These are phyloP conservation scores for Agrotis exclamationis DNA, from an alignment of 2,888 invertebrate genomes.

Conservation along the genomic window DNA sequence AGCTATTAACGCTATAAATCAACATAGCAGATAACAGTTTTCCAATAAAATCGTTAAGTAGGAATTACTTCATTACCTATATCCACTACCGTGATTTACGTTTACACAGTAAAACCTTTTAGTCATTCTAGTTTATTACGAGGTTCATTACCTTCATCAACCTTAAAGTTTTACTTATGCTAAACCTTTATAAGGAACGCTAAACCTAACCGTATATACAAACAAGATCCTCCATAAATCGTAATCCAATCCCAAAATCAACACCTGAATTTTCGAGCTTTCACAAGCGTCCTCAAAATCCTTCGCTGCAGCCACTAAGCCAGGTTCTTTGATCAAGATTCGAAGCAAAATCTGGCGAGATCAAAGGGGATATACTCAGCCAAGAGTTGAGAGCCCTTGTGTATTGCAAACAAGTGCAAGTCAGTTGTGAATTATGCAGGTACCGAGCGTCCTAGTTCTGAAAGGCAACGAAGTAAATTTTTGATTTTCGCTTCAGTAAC, in stretches of 20 bases:
- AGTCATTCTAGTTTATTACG: slow-evolving; percentile 7
- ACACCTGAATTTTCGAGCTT: slow-evolving; percentile 21
- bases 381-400: slow-evolving; percentile 47
- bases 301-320: slow-evolving; percentile 35
- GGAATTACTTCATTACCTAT: not conserved
- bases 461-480: slow-evolving; percentile 24
- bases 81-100: not conserved
- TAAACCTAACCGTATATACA: not conserved
- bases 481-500: slow-evolving; percentile 37
- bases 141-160: slow-evolving; percentile 3
- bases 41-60: not conserved
- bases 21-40: not conserved
- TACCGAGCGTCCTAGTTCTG: slow-evolving; percentile 51
- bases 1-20: not conserved
- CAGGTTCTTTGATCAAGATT: slow-evolving; percentile 50
- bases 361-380: slow-evolving; percentile 52
- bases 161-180: slow-evolving; percentile 1
- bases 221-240: not conserved
- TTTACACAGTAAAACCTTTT: slow-evolving; percentile 7
- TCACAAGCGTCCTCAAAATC: slow-evolving; percentile 40
- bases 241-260: slow-evolving; percentile 20
- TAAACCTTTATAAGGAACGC: not conserved
- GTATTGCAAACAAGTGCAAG: slow-evolving; percentile 57
- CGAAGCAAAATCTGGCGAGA: slow-evolving; percentile 46
- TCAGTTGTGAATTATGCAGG: slow-evolving; percentile 62